phyloP scores from a whole-genome alignment of 2,113 vertebrate genomes.

The Pycnonotus jocosus region DNA sequence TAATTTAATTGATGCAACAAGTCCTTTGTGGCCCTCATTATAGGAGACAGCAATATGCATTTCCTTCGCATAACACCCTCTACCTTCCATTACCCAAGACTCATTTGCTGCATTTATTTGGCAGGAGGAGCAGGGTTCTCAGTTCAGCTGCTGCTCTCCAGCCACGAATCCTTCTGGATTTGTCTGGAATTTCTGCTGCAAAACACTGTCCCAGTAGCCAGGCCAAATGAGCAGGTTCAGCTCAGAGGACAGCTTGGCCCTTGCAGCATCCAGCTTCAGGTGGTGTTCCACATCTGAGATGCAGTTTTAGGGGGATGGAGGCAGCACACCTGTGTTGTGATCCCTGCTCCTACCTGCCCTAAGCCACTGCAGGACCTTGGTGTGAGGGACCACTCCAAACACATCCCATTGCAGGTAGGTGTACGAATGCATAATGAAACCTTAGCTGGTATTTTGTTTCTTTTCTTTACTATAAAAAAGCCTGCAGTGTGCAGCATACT shows the following conservation, averaged over 20 bases:
- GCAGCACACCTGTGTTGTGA: background rate
- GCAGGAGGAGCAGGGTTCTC: background rate
- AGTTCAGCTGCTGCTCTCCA: background rate
- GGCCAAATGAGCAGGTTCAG: background rate
- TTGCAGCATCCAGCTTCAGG: background rate
- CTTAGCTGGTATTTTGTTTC: background rate
- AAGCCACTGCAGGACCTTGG: background rate
- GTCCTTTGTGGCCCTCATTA: background rate
- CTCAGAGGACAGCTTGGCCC: background rate
- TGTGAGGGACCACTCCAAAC: background rate
- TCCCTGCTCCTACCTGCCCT: background rate
- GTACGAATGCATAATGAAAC: fast-evolving
- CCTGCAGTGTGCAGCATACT: background rate
- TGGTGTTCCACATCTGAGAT: background rate
- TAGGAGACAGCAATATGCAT: fast-evolving
- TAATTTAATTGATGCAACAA: background rate
- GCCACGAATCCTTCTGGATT: background rate
- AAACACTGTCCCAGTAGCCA: background rate
- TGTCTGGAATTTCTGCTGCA: background rate
- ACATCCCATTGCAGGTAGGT: background rate
- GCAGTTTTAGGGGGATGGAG: background rate
- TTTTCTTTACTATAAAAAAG: background rate
- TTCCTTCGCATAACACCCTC: background rate
- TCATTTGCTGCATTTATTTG: background rate
- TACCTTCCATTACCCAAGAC: background rate